phyloP scores from a whole-genome alignment of 2,113 vertebrate species.

The Pseudorhombus dupliciocellatus region DNA sequence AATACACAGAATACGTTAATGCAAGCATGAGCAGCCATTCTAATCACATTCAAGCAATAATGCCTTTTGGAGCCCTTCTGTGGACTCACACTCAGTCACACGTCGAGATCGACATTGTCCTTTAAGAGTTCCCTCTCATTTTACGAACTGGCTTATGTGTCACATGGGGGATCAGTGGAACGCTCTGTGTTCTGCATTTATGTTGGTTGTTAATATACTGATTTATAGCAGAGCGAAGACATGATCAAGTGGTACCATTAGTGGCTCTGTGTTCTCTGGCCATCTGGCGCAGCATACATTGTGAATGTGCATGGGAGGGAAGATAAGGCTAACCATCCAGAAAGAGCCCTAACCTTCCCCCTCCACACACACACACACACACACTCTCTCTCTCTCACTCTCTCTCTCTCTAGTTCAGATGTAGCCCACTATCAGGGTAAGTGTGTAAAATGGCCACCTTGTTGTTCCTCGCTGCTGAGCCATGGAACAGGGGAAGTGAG shows the following conservation, averaged over 20 bases:
- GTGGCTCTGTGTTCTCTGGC: conserved; percentile 53
- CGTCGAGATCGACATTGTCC: conserved; percentile 31
- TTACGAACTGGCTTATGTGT: conserved; percentile 37
- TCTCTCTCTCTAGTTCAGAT: conserved; percentile 4
- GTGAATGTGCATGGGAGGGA: conserved; percentile 55
- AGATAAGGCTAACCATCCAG: conserved; percentile 65
- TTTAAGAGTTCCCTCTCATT: conserved; percentile 49
- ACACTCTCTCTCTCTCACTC: conserved; percentile 18
- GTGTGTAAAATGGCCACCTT: conserved; percentile 42
- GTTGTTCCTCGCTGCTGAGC: conserved; percentile 36
- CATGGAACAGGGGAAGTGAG: conserved; percentile 63
- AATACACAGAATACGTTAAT: conserved; percentile 29
- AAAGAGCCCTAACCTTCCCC: conserved; percentile 48
- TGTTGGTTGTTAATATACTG: conserved; percentile 55
- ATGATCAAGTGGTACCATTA: conserved; percentile 70
- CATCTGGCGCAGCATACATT: conserved; percentile 65
- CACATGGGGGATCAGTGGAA: conserved; percentile 58
- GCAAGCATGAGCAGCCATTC: conserved; percentile 15
- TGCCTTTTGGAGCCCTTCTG: conserved; percentile 15
- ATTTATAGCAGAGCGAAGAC: conserved; percentile 59
- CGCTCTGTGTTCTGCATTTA: conserved; percentile 32
- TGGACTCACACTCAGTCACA: conserved; percentile 32
- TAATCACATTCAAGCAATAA: conserved; percentile 28
- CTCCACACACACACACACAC: background rate
- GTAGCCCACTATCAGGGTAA: conserved; percentile 9